A percentile compares a stretch with the other conserved stretches of the same genome.
Evolutionary conservation across 1,140 invertebrate genomes (phyloP).

Genomic region (Myzus persicae): DNA sequence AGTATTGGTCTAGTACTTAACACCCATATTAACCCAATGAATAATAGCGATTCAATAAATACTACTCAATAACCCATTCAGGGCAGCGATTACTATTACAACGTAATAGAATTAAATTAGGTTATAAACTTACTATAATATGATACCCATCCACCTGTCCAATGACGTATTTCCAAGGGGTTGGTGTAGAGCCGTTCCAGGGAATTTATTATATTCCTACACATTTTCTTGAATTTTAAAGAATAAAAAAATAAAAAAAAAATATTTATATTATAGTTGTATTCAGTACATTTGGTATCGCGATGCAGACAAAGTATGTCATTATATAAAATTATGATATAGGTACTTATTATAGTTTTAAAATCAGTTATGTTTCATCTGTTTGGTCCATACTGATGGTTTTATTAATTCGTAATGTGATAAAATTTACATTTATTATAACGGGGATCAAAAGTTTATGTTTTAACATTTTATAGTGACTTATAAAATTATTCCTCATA

Average conservation of each 20-base stretch:
- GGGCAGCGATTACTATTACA: background rate
- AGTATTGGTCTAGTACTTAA: too few relatives aligned
- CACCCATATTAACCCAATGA: background rate
- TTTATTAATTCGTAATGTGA: background rate
- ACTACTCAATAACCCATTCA: background rate
- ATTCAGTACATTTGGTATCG: too few relatives aligned
- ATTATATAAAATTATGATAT: background rate
- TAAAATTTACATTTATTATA: background rate
- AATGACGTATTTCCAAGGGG: too few relatives aligned
- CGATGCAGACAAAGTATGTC: background rate
- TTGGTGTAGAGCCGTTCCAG: too few relatives aligned
- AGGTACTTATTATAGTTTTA: background rate
- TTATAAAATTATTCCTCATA: background rate
- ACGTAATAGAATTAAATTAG: too few relatives aligned
- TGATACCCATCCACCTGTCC: too few relatives aligned
- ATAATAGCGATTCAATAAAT: background rate
- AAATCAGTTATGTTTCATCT: background rate
- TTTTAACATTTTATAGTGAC: background rate
- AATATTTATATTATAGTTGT: too few relatives aligned
- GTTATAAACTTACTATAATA: too few relatives aligned
- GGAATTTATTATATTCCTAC: too few relatives aligned
- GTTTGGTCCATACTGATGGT: background rate
- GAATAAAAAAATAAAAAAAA: too few relatives aligned
- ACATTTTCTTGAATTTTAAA: too few relatives aligned
- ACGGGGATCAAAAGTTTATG: background rate